Conservation (phyloP, 2,888 invertebrate species). For the Cheilosia scutellata region DNA sequence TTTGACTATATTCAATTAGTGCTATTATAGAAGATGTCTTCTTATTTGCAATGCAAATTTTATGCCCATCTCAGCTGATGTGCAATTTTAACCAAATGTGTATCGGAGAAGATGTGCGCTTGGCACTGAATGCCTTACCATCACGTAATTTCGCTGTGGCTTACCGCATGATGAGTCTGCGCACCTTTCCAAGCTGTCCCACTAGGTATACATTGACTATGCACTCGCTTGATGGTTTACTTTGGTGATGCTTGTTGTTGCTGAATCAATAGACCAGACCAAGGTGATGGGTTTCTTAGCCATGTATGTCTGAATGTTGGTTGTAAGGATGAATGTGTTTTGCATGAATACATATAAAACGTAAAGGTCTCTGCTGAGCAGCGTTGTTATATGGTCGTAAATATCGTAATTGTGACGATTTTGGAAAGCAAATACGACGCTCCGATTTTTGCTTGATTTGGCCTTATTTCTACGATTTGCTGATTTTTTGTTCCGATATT, state of each 20-base stretch:
- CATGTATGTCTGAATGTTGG: constrained; percentile 61
- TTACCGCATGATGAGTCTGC: constrained; percentile 76
- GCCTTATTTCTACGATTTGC: too few species aligned
- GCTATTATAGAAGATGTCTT: neutral
- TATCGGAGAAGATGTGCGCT: constrained; percentile 29
- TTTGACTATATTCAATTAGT: constrained; percentile 30
- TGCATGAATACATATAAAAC: constrained; percentile 34
- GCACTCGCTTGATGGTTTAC: constrained; percentile 40
- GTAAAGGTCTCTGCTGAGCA: constrained; percentile 22
- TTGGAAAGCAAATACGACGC: too few species aligned
- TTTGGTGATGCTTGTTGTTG: constrained; percentile 56
- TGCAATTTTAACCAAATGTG: constrained; percentile 59
- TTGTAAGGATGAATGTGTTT: constrained; percentile 18
- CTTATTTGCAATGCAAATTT: neutral
- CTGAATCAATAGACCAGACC: constrained; percentile 66
- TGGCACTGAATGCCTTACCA: constrained; percentile 15
- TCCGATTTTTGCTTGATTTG: too few species aligned
- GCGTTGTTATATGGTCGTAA: too few species aligned
- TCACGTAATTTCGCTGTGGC: constrained; percentile 60
- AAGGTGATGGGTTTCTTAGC: constrained; percentile 64
- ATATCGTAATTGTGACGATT: too few species aligned
- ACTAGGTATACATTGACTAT: constrained; percentile 11
- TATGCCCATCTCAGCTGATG: constrained; percentile 26
- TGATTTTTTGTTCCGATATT: too few species aligned
- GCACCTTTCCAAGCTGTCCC: constrained; percentile 67